These are phyloP conservation scores for Pristionchus pacificus DNA, from an alignment of 1,140 invertebrate genomes.

Conservation along the genomic window DNA sequence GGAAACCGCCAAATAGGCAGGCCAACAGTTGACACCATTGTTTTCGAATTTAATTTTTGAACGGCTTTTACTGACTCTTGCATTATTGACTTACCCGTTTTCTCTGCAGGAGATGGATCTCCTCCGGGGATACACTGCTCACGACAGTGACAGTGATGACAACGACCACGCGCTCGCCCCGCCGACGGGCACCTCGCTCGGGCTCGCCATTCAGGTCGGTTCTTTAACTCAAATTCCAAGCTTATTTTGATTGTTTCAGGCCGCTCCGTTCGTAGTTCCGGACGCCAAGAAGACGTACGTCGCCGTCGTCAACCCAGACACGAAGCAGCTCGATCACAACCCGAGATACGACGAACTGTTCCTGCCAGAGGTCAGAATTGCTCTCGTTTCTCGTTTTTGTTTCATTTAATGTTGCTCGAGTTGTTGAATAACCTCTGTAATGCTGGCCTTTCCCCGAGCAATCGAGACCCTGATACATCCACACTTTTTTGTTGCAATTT, in stretches of 20 bases:
- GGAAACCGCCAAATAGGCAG: background rate
- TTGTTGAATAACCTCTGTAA: too few relatives aligned
- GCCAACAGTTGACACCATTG: background rate
- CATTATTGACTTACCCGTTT: conserved; percentile 1
- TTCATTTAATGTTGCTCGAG: too few relatives aligned
- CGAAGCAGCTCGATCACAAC: conserved; percentile 80
- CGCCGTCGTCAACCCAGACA: conserved; percentile 67
- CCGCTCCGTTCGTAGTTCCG: conserved; percentile 6
- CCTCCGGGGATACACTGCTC: conserved; percentile 14
- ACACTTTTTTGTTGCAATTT: background rate
- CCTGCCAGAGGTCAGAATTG: conserved; percentile 70
- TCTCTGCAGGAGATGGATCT: conserved; percentile 24
- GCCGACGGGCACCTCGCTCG: background rate
- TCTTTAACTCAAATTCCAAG: background rate
- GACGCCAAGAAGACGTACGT: conserved; percentile 19
- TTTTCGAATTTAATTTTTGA: conserved; percentile 1
- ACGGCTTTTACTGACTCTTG: too few relatives aligned
- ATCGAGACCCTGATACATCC: too few relatives aligned
- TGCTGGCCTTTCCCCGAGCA: too few relatives aligned
- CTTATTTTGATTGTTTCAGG: conserved; percentile 3
- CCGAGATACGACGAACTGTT: conserved; percentile 92
- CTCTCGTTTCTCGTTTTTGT: too few relatives aligned
- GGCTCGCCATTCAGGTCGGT: background rate
- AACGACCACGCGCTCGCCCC: conserved; percentile 1
- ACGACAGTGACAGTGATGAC: conserved; percentile 32